These are phyloP conservation scores for Dexiosoma caninum DNA, from an alignment of 2,888 invertebrate species.

Conservation along the genomic window DNA sequence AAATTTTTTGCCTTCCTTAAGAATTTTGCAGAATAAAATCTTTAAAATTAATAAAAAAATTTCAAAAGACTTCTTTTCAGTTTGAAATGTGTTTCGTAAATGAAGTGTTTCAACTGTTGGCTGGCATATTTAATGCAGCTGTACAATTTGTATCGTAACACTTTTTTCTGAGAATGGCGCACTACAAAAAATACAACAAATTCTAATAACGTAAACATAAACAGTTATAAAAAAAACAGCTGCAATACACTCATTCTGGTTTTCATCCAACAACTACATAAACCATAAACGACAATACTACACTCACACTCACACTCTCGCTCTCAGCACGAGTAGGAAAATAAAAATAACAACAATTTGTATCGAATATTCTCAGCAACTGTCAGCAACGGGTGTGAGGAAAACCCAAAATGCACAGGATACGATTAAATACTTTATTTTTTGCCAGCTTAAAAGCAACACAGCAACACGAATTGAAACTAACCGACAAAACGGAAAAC, in stretches of 20 bases:
- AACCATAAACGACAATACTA: conserved; percentile 11
- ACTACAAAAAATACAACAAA: conserved; percentile 33
- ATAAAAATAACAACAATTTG: conserved; percentile 58
- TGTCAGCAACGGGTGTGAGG: conserved; percentile 51
- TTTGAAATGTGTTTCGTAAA: neutral
- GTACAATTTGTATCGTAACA: neutral
- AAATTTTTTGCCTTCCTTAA: no score
- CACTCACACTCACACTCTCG: conserved; percentile 62
- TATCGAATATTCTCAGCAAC: conserved; percentile 56
- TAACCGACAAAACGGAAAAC: conserved; percentile 27
- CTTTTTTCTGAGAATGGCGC: conserved; percentile 16
- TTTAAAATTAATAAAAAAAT: no score
- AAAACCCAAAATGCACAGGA: conserved; percentile 28
- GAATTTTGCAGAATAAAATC: no score
- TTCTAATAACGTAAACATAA: conserved; percentile 46
- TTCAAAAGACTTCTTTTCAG: neutral
- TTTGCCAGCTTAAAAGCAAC: conserved; percentile 16
- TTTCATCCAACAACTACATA: conserved; percentile 10
- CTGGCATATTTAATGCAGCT: neutral
- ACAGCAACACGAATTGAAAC: conserved; percentile 14
- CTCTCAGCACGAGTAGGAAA: conserved; percentile 24
- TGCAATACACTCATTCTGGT: conserved; percentile 16
- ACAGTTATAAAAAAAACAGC: conserved; percentile 55
- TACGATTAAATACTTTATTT: conserved; percentile 41
- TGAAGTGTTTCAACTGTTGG: neutral